A percentile compares a stretch with the other conserved stretches of the same genome.
These are phyloP conservation scores for Takifugu flavidus DNA, from an alignment of 2,113 vertebrate genomes.

Conservation along the genomic window DNA sequence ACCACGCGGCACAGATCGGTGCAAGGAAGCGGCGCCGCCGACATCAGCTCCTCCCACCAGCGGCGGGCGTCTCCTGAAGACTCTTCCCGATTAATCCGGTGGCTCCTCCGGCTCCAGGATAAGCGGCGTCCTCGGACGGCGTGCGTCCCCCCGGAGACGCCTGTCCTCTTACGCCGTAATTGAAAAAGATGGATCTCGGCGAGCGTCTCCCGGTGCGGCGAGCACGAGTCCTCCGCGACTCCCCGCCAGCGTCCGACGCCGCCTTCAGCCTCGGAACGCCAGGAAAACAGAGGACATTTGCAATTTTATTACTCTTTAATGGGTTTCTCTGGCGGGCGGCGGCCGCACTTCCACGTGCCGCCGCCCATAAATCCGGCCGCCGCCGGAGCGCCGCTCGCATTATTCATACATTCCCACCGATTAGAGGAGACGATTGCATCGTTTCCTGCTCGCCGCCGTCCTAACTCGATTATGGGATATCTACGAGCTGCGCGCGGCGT, in stretches of 20 bases:
- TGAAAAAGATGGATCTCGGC: slow-evolving; percentile 73
- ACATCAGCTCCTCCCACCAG: too few species aligned
- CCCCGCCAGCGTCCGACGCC: too few species aligned
- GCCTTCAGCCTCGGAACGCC: slow-evolving; percentile 23
- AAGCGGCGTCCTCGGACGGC: slow-evolving; percentile 18
- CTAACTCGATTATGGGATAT: slow-evolving; percentile 39
- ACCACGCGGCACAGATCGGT: too few species aligned
- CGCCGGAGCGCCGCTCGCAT: slow-evolving; percentile 61
- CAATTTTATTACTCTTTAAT: slow-evolving; percentile 76
- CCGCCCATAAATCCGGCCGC: slow-evolving; percentile 13
- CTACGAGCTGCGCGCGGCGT: slow-evolving; percentile 3
- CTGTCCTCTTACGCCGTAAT: slow-evolving; percentile 63
- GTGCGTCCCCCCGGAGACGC: slow-evolving; percentile 10
- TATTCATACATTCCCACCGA: slow-evolving; percentile 70
- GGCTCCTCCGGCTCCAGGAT: slow-evolving; percentile 26
- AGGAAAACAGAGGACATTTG: slow-evolving; percentile 70
- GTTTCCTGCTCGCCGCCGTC: slow-evolving; percentile 47
- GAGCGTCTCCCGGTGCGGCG: slow-evolving; percentile 62
- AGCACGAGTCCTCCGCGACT: slow-evolving; percentile 45
- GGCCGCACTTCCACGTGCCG: slow-evolving; percentile 59
- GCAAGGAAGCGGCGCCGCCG: too few species aligned
- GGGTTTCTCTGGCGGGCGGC: slow-evolving; percentile 67
- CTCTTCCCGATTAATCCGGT: too few species aligned
- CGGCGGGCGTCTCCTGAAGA: too few species aligned
- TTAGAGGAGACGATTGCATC: slow-evolving; percentile 64